A percentile compares a stretch with the other conserved stretches of the same genome.
These are phyloP conservation scores for Caenorhabditis panamensis DNA, from an alignment of 2,888 invertebrate species.

Conservation along the genomic window DNA sequence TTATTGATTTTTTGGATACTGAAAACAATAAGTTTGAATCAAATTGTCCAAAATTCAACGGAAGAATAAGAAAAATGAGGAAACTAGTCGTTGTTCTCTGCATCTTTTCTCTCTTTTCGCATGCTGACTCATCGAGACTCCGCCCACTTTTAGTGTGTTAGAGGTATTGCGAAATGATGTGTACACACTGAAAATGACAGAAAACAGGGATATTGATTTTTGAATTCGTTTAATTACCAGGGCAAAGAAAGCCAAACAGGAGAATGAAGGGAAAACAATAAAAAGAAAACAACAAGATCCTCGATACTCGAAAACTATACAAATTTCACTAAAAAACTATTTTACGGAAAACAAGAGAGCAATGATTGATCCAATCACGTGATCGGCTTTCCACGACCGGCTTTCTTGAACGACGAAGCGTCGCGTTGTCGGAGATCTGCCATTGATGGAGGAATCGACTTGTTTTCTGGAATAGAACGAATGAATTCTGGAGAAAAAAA, in stretches of 20 bases:
- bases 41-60: slow-evolving; percentile 12
- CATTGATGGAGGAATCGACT: slow-evolving; percentile 72
- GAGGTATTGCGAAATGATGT: slow-evolving; percentile 20
- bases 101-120: slow-evolving; percentile 7
- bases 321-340: slow-evolving; percentile 16
- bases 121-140: slow-evolving; percentile 6
- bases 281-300: slow-evolving; percentile 13
- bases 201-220: neutral
- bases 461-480: slow-evolving; percentile 55
- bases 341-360: neutral
- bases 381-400: slow-evolving; percentile 76
- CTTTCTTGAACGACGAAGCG: slow-evolving; percentile 75
- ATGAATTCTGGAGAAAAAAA: neutral
- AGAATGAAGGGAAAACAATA: slow-evolving; percentile 3
- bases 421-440: slow-evolving; percentile 72
- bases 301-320: neutral
- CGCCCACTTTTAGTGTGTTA: slow-evolving; percentile 13
- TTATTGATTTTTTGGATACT: slow-evolving; percentile 9
- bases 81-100: slow-evolving; percentile 3
- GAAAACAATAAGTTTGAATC: neutral
- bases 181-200: neutral
- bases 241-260: neutral
- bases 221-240: neutral
- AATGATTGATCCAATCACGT: slow-evolving; percentile 25
- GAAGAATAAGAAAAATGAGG: slow-evolving; percentile 8